phyloP scores from a whole-genome alignment of 2,113 vertebrate genomes.

The Cettia cetti region DNA sequence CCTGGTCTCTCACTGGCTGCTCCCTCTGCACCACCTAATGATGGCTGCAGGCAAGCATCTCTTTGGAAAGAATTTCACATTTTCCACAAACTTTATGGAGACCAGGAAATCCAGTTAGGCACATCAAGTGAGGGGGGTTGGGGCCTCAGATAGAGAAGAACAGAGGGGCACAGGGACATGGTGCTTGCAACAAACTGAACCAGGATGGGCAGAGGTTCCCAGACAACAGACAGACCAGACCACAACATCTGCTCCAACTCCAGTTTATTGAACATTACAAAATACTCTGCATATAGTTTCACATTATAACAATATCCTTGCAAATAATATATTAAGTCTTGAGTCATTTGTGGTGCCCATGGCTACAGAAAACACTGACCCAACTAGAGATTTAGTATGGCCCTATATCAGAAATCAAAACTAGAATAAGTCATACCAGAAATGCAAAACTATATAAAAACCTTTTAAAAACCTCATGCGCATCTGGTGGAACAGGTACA shows the following conservation, averaged over 20 bases:
- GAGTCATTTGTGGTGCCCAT: slow-evolving; percentile 26
- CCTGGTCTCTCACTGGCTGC: neutral
- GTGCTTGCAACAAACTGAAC: neutral
- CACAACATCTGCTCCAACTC: neutral
- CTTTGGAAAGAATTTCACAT: neutral
- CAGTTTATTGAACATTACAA: slow-evolving; percentile 58
- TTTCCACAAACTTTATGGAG: neutral
- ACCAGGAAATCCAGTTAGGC: neutral
- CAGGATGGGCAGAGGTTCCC: neutral
- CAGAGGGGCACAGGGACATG: neutral
- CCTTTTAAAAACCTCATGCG: slow-evolving; percentile 53
- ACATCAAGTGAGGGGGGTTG: neutral
- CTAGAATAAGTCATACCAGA: slow-evolving; percentile 43
- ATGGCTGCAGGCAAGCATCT: neutral
- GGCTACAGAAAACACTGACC: slow-evolving; percentile 54
- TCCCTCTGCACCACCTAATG: neutral
- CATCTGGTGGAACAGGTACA: neutral
- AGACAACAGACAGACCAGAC: neutral
- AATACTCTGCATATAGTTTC: slow-evolving; percentile 51
- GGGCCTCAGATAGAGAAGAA: neutral
- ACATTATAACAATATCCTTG: slow-evolving; percentile 58
- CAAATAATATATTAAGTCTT: slow-evolving; percentile 33
- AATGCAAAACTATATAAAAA: slow-evolving; percentile 64
- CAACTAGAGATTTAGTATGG: slow-evolving; percentile 23
- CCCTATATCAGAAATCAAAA: slow-evolving; percentile 29